These are phyloP conservation scores for Xenus cinereus DNA, from an alignment of 2,113 vertebrate species.

Conservation along the genomic window DNA sequence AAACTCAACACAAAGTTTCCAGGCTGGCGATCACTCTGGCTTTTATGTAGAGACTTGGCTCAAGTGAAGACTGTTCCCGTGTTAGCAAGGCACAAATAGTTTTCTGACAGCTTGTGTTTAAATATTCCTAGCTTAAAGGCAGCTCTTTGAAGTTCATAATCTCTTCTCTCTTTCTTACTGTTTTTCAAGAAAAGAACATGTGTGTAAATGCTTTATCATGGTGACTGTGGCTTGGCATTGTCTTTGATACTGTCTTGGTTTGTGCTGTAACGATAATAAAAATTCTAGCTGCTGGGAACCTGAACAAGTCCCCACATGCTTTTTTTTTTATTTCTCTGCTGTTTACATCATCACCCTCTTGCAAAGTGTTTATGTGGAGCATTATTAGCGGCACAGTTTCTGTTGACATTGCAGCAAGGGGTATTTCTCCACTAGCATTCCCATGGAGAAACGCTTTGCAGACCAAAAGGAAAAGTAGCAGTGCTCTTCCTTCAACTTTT, in stretches of 20 bases:
- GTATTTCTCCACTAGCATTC: not conserved
- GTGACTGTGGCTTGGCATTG: not conserved
- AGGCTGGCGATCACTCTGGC: not conserved
- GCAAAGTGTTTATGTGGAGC: not conserved
- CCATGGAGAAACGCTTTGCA: not conserved
- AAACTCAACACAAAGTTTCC: not conserved
- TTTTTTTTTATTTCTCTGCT: not conserved
- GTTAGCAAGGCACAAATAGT: not conserved
- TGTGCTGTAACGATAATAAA: not conserved
- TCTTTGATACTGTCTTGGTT: not conserved
- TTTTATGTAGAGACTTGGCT: not conserved
- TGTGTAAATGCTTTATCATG: not conserved
- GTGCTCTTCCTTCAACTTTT: not conserved
- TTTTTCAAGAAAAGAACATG: not conserved
- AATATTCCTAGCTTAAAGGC: not conserved
- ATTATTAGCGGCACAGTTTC: not conserved
- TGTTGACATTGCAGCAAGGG: not conserved
- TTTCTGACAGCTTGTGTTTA: not conserved
- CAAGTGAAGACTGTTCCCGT: not conserved
- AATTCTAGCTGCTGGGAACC: not conserved
- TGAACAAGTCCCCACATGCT: not conserved
- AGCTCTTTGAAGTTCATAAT: not conserved
- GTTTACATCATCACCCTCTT: not conserved
- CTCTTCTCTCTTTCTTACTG: not conserved
- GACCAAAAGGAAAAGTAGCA: not conserved